Evolutionary conservation across 2,797 vertebrate species (phyloP), one percentile per base, ranked within the genome.

Genomic region (Catostomus latipinnis): DNA sequence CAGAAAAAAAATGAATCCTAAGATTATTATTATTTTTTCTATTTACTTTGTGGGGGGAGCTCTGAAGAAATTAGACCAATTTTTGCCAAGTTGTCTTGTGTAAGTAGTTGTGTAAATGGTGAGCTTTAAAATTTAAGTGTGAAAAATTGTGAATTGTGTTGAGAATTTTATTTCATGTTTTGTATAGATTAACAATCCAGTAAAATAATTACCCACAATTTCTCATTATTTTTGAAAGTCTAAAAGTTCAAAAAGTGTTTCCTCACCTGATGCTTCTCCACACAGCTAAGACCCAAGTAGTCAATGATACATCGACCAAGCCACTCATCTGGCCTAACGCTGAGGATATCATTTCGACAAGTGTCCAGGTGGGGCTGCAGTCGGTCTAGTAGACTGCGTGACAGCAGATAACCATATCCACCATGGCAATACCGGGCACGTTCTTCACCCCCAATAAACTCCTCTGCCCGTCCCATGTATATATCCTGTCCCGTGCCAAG

Each of bases 291-390:
- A 48, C 96, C 96, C 82, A 99, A 92, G 76, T 95, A 97, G 89
- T 99, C 98, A 0, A 98, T 98, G 83, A 99, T 95, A 92, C 98
- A 99, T 80, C 97, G 97, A 50, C 98, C 97, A 22, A 99, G 94
- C 98, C 98, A 99, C 90, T 99, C 98, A 1, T 99, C 98, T 0
- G 97, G 95, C 9, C 97, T 93, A 65, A 97, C 95, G 0, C 98
- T 98, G 69, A 99, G 96, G 87, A 99, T 99, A 87, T 99, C 96
- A 6, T 98, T 97, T 4, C 97, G 95, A 76, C 98, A 99, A 83
- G 94, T 93, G 86, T 98, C 97, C 6, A 99, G 92, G 82, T 98
- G 95, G 0, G 95, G 96, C 82, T 95, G 93, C 79, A 98, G 88
- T 43, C 95, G 95, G 0, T 95, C 95, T 82, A 99, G 91, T 62